Evolutionary conservation across 2,888 invertebrate genomes (phyloP), one percentile per base, ranked within the genome.

Genomic region (Drosophila pseudotakahashii): DNA sequence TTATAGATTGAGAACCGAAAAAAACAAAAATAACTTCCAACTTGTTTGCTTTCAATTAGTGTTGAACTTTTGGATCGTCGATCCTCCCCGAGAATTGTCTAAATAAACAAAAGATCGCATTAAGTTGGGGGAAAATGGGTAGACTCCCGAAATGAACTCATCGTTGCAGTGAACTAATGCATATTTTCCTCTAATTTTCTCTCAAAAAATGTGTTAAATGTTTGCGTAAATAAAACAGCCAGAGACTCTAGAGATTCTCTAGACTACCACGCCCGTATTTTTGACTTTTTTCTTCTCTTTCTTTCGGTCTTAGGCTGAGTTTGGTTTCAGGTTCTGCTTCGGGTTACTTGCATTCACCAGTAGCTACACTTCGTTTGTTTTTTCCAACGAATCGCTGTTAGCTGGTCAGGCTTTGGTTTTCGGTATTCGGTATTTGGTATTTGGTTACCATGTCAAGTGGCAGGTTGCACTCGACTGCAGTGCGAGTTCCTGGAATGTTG

Each of bases 201-300:
- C 88, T 75, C 77, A 60, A 62, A 74, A 89, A 76, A 89, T 81
- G 81, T 86, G 89, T 88, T 88, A 89, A 89, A 88, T 79, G 78
- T 79, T 88, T 88, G 82, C 82, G 78, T 81, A 89, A 89, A 90
- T 83, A 89, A 70, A 62, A 45, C 34, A 41, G 51, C n/a, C 63
- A 16, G 47, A 13, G 48, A 48, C 41, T 47, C 7, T 47, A 10
- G 55, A 48, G 50, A 51, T 50, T 59, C 41, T 37, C 14, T 26
- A 68, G 37, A 9, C 44, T 2, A 39, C 66, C 77, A 71, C 77
- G 61, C 87, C 87, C 78, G 72, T 77, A 75, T 77, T 42, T 34
- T 42, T 34, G 10, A 10, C 41, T 16, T 41, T 41, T 19, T 13
- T 3, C 16, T n/a, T n/a, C 9, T 14, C 32, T 32, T 32, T 26